A percentile compares a stretch with the other conserved stretches of the same genome.
Evolutionary conservation across 1,140 invertebrate genomes (phyloP).

Genomic region (Drosophila pachea): DNA sequence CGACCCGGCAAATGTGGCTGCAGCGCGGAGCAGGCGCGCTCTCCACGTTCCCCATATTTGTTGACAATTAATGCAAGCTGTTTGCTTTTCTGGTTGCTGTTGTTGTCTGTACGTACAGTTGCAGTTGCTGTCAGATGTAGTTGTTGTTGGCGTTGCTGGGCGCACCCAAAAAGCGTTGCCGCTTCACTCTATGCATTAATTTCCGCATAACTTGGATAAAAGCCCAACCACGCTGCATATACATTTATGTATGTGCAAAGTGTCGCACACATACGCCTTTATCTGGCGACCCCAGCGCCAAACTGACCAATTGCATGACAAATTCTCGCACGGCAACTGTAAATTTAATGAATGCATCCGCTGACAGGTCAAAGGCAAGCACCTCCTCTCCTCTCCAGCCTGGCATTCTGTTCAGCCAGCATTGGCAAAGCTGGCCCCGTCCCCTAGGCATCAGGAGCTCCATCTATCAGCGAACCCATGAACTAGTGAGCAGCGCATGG

Average conservation of each 20-base stretch:
- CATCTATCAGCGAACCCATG: too few relatives aligned
- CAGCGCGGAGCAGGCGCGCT: constrained; percentile 24
- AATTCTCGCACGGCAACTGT: constrained; percentile 49
- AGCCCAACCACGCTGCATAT: constrained; percentile 3
- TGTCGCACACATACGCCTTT: background rate
- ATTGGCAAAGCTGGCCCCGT: background rate
- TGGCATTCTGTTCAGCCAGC: constrained; percentile 24
- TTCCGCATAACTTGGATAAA: constrained; percentile 56
- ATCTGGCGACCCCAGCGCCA: background rate
- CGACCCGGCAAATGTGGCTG: constrained; percentile 14
- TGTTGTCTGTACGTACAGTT: constrained; percentile 6
- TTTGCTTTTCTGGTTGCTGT: too few relatives aligned
- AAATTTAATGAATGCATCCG: constrained; percentile 49
- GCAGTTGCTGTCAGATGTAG: constrained; percentile 14
- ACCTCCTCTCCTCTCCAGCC: background rate
- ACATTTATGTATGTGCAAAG: background rate
- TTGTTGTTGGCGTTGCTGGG: constrained; percentile 32
- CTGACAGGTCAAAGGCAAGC: constrained; percentile 21
- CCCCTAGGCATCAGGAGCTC: background rate
- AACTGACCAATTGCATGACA: constrained; percentile 34
- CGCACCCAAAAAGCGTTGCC: constrained; percentile 49
- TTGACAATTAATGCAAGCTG: constrained; percentile 64
- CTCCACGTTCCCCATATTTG: constrained; percentile 54
- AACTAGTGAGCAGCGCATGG: background rate
- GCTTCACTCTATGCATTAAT: constrained; percentile 60